Evolutionary conservation across 2,888 invertebrate species (phyloP), one percentile per base, ranked within the genome.

Genomic region (Drosophila picticornis): DNA sequence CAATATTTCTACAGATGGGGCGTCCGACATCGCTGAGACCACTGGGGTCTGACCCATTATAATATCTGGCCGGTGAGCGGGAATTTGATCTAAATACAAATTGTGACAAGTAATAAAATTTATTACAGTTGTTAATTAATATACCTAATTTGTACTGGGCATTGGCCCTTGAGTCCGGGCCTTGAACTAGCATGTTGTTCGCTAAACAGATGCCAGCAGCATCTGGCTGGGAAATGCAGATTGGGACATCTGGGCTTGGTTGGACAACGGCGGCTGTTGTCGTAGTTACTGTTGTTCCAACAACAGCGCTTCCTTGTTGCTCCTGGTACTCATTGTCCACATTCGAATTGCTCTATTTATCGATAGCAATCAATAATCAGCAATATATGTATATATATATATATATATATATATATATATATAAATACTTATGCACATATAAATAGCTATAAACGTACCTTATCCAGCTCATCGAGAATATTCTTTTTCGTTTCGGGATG

Each of bases 11-110:
- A 93, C 91, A 29, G 92, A 93, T 87, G 95, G 95, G 84, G 95
- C 95, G 90, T 96, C 95, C 66, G 95, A 95, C 93, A 95, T 95
- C 75, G 96, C 96, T 75, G 96, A 96, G 65, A 96, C 96, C 78
- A 96, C 94, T 52, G 96, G 96, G 34, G 95, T 95, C 72, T 90
- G 90, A 13, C 76, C 83, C 66, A 82, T 74, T 65, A 78, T 63
- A 57, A 79, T 75, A 69, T 91, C 88, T 58, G 53, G 64, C 38
- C 81, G 80, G 46, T 77, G 81, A 61, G 74, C 59, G 62, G 75
- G 58, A 16, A 73, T 70, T 77, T 83, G 79, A 71, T 90, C 85
- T 77, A 61, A 25, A 27, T 51, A 29, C 25, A 38, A 52, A 25
- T 22, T 38, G 13, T 36, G 38, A 9, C 11, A 19, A 55, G 34